These are phyloP conservation scores for Lepidurus couesii DNA, from an alignment of 1,140 invertebrate genomes.

Conservation along the genomic window DNA sequence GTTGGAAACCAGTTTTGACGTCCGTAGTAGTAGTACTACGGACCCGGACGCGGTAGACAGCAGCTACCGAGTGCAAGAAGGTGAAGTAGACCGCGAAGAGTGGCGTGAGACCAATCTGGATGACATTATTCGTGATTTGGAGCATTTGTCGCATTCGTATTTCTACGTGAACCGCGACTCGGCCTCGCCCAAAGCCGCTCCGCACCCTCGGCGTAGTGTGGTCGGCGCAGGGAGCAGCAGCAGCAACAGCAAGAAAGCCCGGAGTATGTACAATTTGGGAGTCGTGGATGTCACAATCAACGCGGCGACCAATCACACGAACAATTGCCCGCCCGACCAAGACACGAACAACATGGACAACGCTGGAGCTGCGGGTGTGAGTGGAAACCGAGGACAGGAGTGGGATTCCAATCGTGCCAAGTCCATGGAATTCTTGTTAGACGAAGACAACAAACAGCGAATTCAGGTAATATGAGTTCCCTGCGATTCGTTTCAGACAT, in stretches of 20 bases:
- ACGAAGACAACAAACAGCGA: slow-evolving; percentile 75
- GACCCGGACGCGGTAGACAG: not conserved
- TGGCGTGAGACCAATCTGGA: slow-evolving; percentile 43
- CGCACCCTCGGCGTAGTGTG: slow-evolving; percentile 45
- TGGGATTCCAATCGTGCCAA: slow-evolving; percentile 58
- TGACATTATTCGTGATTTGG: slow-evolving; percentile 46
- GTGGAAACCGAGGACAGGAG: slow-evolving; percentile 39
- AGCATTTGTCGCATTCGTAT: slow-evolving; percentile 34
- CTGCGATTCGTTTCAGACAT: not conserved
- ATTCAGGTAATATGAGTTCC: slow-evolving; percentile 56
- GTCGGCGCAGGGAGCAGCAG: slow-evolving; percentile 44
- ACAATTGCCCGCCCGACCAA: not conserved
- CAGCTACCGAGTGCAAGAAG: not conserved
- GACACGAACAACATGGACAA: slow-evolving; percentile 36
- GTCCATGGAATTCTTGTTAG: slow-evolving; percentile 87
- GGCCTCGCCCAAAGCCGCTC: slow-evolving; percentile 6
- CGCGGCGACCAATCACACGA: not conserved
- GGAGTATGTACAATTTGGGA: slow-evolving; percentile 69
- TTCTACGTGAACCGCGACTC: slow-evolving; percentile 9
- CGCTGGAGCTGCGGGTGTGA: slow-evolving; percentile 38
- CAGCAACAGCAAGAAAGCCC: slow-evolving; percentile 55
- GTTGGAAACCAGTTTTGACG: slow-evolving; percentile 32
- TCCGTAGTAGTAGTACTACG: not conserved
- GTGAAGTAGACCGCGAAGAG: slow-evolving; percentile 21
- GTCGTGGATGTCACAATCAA: slow-evolving; percentile 42